phyloP scores from a whole-genome alignment of 2,797 vertebrate genomes.

The Podarcis lilfordi region DNA sequence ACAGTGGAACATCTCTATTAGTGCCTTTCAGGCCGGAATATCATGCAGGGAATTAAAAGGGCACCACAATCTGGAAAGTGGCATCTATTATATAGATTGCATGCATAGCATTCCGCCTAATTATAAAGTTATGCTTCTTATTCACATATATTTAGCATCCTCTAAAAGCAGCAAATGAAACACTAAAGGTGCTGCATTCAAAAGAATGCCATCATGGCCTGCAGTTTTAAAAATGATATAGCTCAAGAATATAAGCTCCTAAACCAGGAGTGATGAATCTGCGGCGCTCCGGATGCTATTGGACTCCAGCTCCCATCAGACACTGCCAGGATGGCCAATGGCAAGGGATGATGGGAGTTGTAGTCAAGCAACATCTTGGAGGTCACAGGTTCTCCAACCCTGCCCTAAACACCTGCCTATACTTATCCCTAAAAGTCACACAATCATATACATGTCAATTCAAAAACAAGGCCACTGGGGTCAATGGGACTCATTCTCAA shows the following conservation, averaged over 20 bases:
- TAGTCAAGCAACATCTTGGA: no score
- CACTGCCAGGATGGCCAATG: background rate
- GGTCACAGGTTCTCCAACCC: no score
- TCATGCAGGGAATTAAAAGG: conserved; percentile 75
- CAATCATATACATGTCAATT: no score
- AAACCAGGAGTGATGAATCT: background rate
- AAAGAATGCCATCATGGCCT: conserved; percentile 17
- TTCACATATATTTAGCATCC: conserved; percentile 56
- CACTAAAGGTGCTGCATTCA: conserved; percentile 37
- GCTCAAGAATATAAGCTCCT: conserved; percentile 8
- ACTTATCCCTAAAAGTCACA: no score
- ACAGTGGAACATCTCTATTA: conserved; percentile 75
- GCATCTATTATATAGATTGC: conserved; percentile 70
- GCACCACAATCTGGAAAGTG: conserved; percentile 63
- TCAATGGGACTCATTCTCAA: background rate
- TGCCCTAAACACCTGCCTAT: no score
- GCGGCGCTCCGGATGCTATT: background rate
- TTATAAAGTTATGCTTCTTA: conserved; percentile 70
- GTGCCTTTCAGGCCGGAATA: conserved; percentile 71
- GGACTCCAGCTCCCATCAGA: background rate
- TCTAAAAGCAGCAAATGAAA: conserved; percentile 60
- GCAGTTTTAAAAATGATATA: background rate
- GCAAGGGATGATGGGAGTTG: background rate
- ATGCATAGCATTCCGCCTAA: conserved; percentile 72
- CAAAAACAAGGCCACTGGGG: no score